Percentiles rank a stretch among this genome's conserved stretches.
Conservation (phyloP, 2,888 invertebrate genomes). For the Cyrtodaria siliqua region DNA sequence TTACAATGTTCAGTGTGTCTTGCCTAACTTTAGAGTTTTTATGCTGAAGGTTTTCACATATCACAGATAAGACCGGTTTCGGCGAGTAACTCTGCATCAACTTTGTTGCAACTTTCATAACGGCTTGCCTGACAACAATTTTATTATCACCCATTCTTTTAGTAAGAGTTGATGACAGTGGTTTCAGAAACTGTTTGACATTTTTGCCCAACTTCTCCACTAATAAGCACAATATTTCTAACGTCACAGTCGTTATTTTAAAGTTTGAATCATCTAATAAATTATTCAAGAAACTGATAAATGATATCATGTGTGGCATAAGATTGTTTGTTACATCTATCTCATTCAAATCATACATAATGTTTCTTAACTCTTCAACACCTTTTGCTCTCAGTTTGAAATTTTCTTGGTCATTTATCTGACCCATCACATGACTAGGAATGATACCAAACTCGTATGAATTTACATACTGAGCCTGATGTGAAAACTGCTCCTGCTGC, state of each 20-base stretch:
- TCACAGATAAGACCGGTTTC: conserved; percentile 87
- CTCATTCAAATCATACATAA: conserved; percentile 85
- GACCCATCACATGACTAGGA: conserved; percentile 85
- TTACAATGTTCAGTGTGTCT: conserved; percentile 91
- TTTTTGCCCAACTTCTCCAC: conserved; percentile 85
- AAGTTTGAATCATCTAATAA: conserved; percentile 89
- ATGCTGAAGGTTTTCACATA: conserved; percentile 87
- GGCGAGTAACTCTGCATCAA: conserved; percentile 88
- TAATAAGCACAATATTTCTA: conserved; percentile 86
- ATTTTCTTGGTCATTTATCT: conserved; percentile 88
- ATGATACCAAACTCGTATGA: conserved; percentile 85
- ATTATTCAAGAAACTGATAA: conserved; percentile 89
- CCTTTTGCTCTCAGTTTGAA: conserved; percentile 88
- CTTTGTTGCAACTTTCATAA: conserved; percentile 87
- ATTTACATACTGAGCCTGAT: conserved; percentile 71
- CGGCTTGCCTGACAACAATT: conserved; percentile 87
- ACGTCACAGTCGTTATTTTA: conserved; percentile 86
- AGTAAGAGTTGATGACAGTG: conserved; percentile 86
- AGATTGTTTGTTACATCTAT: conserved; percentile 84
- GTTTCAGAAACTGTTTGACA: conserved; percentile 86
- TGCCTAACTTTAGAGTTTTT: conserved; percentile 89
- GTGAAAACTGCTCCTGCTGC: conserved; percentile 1
- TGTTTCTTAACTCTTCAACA: conserved; percentile 88
- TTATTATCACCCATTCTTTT: conserved; percentile 87
- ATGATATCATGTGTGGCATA: conserved; percentile 89